Evolutionary conservation across 2,797 vertebrate species (phyloP), one percentile per base, ranked within the genome.

Genomic region (Xenops minutus): DNA sequence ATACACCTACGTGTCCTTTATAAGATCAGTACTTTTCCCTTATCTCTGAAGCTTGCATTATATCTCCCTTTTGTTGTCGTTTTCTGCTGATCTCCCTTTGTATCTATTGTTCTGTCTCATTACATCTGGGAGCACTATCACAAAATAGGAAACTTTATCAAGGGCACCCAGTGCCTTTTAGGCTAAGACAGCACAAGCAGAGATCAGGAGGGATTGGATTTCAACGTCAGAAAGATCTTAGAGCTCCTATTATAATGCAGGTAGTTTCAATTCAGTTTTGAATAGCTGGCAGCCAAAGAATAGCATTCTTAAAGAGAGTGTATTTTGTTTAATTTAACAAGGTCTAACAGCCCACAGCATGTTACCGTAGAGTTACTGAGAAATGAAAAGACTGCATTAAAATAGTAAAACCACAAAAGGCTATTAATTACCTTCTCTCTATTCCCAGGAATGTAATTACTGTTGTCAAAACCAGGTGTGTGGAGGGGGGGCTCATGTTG

Each of bases 301-400:
- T 93, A 95, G 83, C 91, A 91, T 94, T 85, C 90, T 91, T 95
- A 81, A 97, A 97, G 89, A 78, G 94, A 92, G 58, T 78, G 84
- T 89, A 91, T 95, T 97, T 95, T 95, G 93, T 88, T 97, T 97
- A 97, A 97, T 95, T 95, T 97, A 97, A 96, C 95, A 95, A 94
- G 91, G 95, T 88, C 93, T 95, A 96, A 93, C 92, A 94, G 96
- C 94, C 94, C 93, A 88, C 95, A 97, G 92, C 95, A 39, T 95
- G 94, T 92, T 95, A 89, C 95, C 86, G 59, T 10, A 93, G 92
- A 87, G 74, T 94, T 96, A 71, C 91, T 66, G 81, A 83, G 62
- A 86, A 94, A 95, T 87, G 88, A 95, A 95, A 96, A 93, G 93
- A 24, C 88, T 92, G 78, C 91, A 93, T 93, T 96, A 93, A 96